These are phyloP conservation scores for Eidolon helvum DNA, from an alignment of 2,113 vertebrate genomes.

Conservation along the genomic window DNA sequence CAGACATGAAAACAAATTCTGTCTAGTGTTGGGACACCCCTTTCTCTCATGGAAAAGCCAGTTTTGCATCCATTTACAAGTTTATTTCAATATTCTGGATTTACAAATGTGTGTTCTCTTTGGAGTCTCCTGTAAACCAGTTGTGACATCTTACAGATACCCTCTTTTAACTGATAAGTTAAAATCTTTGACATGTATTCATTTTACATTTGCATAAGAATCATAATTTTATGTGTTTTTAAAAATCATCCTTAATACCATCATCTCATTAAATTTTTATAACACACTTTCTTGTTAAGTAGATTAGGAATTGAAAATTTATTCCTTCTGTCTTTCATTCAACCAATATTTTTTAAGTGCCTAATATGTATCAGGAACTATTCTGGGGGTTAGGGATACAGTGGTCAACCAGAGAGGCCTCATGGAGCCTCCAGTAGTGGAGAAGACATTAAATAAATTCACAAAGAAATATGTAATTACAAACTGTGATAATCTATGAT, in stretches of 20 bases:
- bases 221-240: not conserved
- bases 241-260: not conserved
- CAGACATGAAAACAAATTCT: conserved; percentile 19
- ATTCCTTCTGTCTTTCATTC: not conserved
- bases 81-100: conserved; percentile 25
- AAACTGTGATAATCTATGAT: not conserved
- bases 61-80: not conserved
- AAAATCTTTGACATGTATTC: not conserved
- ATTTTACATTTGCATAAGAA: conserved; percentile 7
- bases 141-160: not conserved
- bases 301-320: not conserved
- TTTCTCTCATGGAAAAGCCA: not conserved
- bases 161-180: not conserved
- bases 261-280: not conserved
- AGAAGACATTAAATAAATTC: not conserved
- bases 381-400: not conserved
- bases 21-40: not conserved
- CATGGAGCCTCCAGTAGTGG: not conserved
- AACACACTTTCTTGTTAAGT: not conserved
- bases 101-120: not conserved
- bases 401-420: not conserved
- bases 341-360: not conserved
- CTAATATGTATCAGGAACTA: not conserved
- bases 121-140: not conserved
- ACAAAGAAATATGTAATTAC: not conserved